A percentile compares a stretch with the other conserved stretches of the same genome.
phyloP scores from a whole-genome alignment of 1,140 invertebrate genomes.

The Manduca sexta region DNA sequence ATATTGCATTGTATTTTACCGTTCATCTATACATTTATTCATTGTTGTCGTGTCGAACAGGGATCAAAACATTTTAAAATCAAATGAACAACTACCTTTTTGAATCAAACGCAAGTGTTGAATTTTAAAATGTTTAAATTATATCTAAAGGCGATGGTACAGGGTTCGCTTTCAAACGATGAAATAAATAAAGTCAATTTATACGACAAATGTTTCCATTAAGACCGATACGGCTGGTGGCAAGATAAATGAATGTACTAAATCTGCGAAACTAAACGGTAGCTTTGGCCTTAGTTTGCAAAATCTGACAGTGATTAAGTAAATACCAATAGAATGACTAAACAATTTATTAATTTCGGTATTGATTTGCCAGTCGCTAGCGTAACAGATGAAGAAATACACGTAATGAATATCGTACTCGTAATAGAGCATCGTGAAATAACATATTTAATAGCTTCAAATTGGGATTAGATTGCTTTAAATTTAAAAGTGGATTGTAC shows the following conservation, averaged over 20 bases:
- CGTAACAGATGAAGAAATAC: too few species aligned
- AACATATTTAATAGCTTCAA: too few species aligned
- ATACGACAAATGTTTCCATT: not conserved
- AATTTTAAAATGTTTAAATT: constrained; percentile 19
- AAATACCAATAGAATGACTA: not conserved
- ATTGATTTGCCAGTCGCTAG: too few species aligned
- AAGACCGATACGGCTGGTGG: not conserved
- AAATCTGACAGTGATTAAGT: constrained; percentile 10
- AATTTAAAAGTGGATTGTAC: not conserved
- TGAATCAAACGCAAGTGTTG: constrained; percentile 2
- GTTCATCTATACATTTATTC: constrained; percentile 35
- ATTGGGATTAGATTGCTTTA: too few species aligned
- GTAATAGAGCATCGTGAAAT: too few species aligned
- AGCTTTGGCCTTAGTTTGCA: not conserved
- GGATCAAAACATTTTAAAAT: constrained; percentile 39
- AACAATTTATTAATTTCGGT: too few species aligned
- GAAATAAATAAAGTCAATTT: not conserved
- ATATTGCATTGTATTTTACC: constrained; percentile 30
- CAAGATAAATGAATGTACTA: not conserved
- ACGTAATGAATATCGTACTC: too few species aligned
- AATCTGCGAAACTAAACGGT: too few species aligned
- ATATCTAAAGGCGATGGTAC: constrained; percentile 25
- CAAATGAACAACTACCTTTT: constrained; percentile 41
- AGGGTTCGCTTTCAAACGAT: not conserved
- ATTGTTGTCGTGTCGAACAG: constrained; percentile 17